These are phyloP conservation scores for Notarius lentiginosus DNA, from an alignment of 2,113 vertebrate species.

Conservation along the genomic window DNA sequence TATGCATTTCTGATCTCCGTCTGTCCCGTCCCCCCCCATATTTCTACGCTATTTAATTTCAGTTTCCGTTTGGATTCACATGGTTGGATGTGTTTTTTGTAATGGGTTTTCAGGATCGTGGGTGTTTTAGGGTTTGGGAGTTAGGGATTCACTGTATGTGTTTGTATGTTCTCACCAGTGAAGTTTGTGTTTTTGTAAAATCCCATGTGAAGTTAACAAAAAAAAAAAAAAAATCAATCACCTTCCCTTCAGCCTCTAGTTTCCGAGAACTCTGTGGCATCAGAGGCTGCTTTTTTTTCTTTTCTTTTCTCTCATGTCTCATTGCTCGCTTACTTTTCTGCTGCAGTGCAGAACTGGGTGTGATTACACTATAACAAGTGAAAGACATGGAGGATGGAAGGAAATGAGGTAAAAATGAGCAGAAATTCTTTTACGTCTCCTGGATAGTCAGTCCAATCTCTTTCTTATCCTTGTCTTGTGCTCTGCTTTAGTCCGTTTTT, in stretches of 20 bases:
- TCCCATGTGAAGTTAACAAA: conserved; percentile 48
- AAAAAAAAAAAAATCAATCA: conserved; percentile 10
- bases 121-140: background rate
- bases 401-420: conserved; percentile 23
- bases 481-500: background rate
- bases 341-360: conserved; percentile 42
- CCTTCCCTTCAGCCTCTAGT: background rate
- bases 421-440: conserved; percentile 62
- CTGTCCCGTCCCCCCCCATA: conserved; percentile 15
- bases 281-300: background rate
- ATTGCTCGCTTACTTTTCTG: conserved; percentile 44
- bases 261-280: conserved; percentile 1
- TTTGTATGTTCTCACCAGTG: conserved; percentile 59
- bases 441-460: conserved; percentile 53
- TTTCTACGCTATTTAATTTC: conserved; percentile 48
- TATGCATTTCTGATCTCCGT: conserved; percentile 41
- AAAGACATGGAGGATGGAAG: background rate
- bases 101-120: conserved; percentile 38
- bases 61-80: conserved; percentile 36
- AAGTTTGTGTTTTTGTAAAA: conserved; percentile 55
- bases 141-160: conserved; percentile 42
- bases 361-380: conserved; percentile 3
- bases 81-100: conserved; percentile 51
- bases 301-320: background rate
- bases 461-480: conserved; percentile 17